Evolutionary conservation across 2,888 invertebrate genomes (phyloP).

Genomic region (Andrena bicolor): DNA sequence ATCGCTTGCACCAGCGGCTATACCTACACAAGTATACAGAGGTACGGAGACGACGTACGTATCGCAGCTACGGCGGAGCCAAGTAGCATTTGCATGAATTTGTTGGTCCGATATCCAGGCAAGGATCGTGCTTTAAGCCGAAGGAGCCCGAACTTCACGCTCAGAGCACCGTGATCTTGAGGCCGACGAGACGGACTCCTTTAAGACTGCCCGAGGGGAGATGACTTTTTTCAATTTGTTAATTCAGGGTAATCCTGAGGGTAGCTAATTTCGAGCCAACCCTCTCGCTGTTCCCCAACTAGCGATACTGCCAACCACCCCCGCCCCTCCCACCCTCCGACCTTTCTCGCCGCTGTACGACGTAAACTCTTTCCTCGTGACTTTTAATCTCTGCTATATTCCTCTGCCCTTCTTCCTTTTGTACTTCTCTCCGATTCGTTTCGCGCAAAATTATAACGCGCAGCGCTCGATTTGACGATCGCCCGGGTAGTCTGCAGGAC

Average conservation of each 20-base stretch:
- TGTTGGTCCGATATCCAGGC: constrained; percentile 76
- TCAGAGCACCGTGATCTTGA: constrained; percentile 33
- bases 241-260: constrained; percentile 82
- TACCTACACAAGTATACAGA: constrained; percentile 58
- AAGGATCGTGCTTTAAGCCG: constrained; percentile 76
- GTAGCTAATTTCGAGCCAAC: constrained; percentile 80
- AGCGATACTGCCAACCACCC: constrained; percentile 40
- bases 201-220: constrained; percentile 73
- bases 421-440: constrained; percentile 1
- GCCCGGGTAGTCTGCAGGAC: background rate
- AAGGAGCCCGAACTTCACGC: constrained; percentile 56
- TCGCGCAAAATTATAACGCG: constrained; percentile 24
- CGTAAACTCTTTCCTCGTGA: constrained; percentile 53
- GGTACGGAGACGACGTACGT: constrained; percentile 60
- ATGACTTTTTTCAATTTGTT: constrained; percentile 83
- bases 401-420: constrained; percentile 53
- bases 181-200: constrained; percentile 64
- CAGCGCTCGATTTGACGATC: constrained; percentile 2
- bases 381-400: constrained; percentile 78
- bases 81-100: constrained; percentile 81
- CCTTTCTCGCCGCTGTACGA: constrained; percentile 50
- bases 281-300: constrained; percentile 52
- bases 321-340: constrained; percentile 19
- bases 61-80: constrained; percentile 71
- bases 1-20: constrained; percentile 71